A percentile compares a stretch with the other conserved stretches of the same genome.
phyloP scores from a whole-genome alignment of 92 coral and sea anemone species.

The Hydrozoanthus gracilis region DNA sequence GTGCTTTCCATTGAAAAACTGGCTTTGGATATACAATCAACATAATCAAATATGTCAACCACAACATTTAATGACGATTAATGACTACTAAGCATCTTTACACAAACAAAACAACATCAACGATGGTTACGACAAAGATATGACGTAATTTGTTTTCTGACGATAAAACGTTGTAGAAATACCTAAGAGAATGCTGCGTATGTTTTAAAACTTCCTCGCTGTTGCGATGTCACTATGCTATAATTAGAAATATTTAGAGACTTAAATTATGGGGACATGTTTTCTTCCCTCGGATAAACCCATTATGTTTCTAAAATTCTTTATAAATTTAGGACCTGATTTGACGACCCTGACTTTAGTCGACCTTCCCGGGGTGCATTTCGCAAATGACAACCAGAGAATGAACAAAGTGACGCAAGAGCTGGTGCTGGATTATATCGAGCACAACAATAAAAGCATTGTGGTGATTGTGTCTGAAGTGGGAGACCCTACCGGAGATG shows the following conservation, averaged over 20 bases:
- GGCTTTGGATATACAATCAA: neutral
- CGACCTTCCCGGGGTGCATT: constrained; percentile 88
- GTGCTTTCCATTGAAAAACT: neutral
- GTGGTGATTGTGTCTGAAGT: constrained; percentile 79
- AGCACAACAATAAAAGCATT: constrained; percentile 80
- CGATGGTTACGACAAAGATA: no score
- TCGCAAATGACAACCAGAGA: constrained; percentile 75
- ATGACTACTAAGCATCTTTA: no score
- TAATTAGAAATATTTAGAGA: neutral
- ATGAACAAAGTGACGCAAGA: constrained; percentile 77
- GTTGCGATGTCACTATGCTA: no score
- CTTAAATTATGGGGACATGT: no score
- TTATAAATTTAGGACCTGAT: constrained; percentile 61
- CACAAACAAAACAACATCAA: no score
- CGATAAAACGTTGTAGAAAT: no score
- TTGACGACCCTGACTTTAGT: constrained; percentile 78
- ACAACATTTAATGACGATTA: no score
- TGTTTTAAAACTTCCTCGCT: no score
- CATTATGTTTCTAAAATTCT: neutral
- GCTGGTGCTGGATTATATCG: constrained; percentile 78
- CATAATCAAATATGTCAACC: no score
- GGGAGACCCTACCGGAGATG: constrained; percentile 90
- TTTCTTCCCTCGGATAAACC: neutral
- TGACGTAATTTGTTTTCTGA: no score
- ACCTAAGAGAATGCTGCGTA: no score